Percentiles rank a stretch among this genome's conserved stretches.
Evolutionary conservation across 2,888 invertebrate genomes (phyloP).

Genomic region (Synergus laeviventris): DNA sequence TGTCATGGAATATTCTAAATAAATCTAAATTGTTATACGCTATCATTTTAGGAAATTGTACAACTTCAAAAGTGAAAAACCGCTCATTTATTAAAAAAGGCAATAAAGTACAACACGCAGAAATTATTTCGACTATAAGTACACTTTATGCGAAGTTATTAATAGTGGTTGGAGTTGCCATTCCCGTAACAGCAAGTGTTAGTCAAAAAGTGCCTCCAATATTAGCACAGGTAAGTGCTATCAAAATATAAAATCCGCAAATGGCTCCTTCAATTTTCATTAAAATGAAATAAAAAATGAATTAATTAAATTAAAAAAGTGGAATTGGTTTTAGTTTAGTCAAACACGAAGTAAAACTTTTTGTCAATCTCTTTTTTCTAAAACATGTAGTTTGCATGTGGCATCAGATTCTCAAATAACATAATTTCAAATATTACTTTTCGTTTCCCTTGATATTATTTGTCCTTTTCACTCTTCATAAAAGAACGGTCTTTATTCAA

Average conservation of each 20-base stretch:
- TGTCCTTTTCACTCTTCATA: neutral
- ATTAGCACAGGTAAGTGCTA: slow-evolving; percentile 84
- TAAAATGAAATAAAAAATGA: neutral
- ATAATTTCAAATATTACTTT: neutral
- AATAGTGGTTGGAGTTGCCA: slow-evolving; percentile 84
- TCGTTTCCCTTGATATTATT: neutral
- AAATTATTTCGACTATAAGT: slow-evolving; percentile 69
- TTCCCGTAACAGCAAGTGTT: slow-evolving; percentile 92
- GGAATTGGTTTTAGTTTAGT: neutral
- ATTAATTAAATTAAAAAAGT: no score
- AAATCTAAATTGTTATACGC: neutral
- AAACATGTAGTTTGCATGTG: neutral
- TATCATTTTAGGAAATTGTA: neutral
- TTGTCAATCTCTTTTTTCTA: neutral
- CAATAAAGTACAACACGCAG: slow-evolving; percentile 59
- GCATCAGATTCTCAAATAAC: neutral
- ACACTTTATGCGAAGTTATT: slow-evolving; percentile 89
- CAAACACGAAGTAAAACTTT: no score
- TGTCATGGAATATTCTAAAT: neutral
- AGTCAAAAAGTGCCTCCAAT: slow-evolving; percentile 85
- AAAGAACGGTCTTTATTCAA: neutral
- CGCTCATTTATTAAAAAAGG: neutral
- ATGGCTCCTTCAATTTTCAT: neutral
- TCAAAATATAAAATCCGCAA: neutral
- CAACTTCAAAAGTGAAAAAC: slow-evolving; percentile 3